These are phyloP conservation scores for Sinohyriopsis cumingii DNA, from an alignment of 2,888 invertebrate species.

Conservation along the genomic window DNA sequence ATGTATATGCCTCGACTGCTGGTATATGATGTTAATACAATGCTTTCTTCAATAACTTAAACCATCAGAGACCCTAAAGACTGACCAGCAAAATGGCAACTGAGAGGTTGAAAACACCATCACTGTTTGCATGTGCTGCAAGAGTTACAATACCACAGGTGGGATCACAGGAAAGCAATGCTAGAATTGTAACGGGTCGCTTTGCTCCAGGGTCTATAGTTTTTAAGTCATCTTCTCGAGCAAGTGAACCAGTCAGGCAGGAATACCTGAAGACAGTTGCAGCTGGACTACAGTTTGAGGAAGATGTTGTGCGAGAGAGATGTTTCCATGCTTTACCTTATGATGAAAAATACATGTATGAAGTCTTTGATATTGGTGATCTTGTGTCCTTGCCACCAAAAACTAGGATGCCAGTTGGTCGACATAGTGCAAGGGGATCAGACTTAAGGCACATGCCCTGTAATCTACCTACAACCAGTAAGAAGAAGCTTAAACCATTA, in stretches of 20 bases:
- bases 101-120: constrained; percentile 42
- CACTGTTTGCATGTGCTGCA: constrained; percentile 63
- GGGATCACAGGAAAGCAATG: constrained; percentile 54
- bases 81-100: constrained; percentile 5
- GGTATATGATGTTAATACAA: too few species aligned
- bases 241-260: constrained; percentile 45
- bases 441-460: constrained; percentile 63
- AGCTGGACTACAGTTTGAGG: constrained; percentile 61
- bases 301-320: constrained; percentile 68
- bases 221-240: constrained; percentile 24
- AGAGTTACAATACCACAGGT: constrained; percentile 63
- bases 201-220: constrained; percentile 39
- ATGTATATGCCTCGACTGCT: too few species aligned
- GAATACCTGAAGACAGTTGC: constrained; percentile 62
- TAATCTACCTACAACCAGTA: constrained; percentile 50
- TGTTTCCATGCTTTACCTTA: constrained; percentile 68
- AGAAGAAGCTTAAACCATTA: constrained; percentile 57
- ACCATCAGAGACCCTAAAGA: too few species aligned
- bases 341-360: constrained; percentile 63
- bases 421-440: constrained; percentile 55
- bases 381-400: constrained; percentile 45
- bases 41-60: too few species aligned
- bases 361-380: constrained; percentile 59
- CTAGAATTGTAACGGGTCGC: constrained; percentile 37
- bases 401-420: constrained; percentile 45